phyloP scores from a whole-genome alignment of 2,888 invertebrate genomes.

The Synanthedon tipuliformis region DNA sequence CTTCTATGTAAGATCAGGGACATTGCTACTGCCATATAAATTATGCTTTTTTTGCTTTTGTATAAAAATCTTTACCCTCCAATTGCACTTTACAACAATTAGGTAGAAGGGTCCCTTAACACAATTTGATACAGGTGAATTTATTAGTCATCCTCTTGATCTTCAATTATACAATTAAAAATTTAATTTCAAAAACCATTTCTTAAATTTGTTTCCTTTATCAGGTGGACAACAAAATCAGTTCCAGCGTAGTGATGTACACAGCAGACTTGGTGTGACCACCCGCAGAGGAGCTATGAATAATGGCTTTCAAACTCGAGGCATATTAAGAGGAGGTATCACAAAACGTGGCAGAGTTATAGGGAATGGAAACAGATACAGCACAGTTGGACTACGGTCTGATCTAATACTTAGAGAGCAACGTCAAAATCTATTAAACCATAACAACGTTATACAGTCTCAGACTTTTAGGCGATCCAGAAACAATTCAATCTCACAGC shows the following conservation, averaged over 20 bases:
- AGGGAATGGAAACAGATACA: slow-evolving; percentile 44
- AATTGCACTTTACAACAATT: too few relatives aligned
- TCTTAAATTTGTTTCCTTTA: too few relatives aligned
- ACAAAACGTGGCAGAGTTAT: slow-evolving; percentile 54
- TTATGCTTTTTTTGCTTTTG: too few relatives aligned
- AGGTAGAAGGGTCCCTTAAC: too few relatives aligned
- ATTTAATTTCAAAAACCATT: too few relatives aligned
- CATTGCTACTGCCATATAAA: too few relatives aligned
- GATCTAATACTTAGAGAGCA: slow-evolving; percentile 56
- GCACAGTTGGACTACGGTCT: slow-evolving; percentile 54
- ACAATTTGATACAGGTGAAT: too few relatives aligned
- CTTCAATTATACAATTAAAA: too few relatives aligned
- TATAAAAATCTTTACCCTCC: too few relatives aligned
- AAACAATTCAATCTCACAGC: slow-evolving; percentile 38
- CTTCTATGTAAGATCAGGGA: too few relatives aligned
- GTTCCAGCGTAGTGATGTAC: slow-evolving; percentile 32
- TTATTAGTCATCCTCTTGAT: too few relatives aligned
- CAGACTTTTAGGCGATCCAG: slow-evolving; percentile 61
- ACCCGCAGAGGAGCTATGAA: slow-evolving; percentile 36
- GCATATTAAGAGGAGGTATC: slow-evolving; percentile 53
- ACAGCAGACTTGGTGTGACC: slow-evolving; percentile 49
- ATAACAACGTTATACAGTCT: slow-evolving; percentile 47
- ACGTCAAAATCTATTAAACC: slow-evolving; percentile 30
- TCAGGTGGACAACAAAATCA: slow-evolving; percentile 40
- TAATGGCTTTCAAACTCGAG: slow-evolving; percentile 34